Percentiles rank a stretch among this genome's conserved stretches.
Evolutionary conservation across 2,113 vertebrate species (phyloP).

Genomic region (Platysteira castanea): DNA sequence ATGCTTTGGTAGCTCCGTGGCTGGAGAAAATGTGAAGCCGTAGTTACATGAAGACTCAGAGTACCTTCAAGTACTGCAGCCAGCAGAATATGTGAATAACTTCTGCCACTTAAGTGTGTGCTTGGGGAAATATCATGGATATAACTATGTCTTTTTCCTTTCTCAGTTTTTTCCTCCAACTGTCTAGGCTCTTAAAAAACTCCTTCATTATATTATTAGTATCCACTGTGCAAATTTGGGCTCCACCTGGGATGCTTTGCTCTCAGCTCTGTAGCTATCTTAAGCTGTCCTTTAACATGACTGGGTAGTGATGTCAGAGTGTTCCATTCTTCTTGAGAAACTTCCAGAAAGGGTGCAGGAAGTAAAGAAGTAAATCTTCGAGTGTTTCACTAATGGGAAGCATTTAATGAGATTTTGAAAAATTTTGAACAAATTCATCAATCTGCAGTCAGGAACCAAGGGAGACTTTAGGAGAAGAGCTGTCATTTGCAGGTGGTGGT

Average conservation of each 20-base stretch:
- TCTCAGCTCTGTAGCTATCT: neutral
- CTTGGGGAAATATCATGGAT: neutral
- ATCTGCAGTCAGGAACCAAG: neutral
- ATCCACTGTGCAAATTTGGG: neutral
- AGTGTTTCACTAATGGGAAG: neutral
- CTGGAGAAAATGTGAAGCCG: neutral
- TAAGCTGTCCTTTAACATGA: neutral
- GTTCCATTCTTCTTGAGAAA: neutral
- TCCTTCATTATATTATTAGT: neutral
- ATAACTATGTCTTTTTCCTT: neutral
- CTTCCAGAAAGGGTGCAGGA: neutral
- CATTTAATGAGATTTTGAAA: neutral
- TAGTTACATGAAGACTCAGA: neutral
- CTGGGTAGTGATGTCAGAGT: neutral
- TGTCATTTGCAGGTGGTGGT: neutral
- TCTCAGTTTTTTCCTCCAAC: neutral
- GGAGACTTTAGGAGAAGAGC: neutral
- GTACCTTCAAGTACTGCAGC: neutral
- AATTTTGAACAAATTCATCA: neutral
- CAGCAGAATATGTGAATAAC: neutral
- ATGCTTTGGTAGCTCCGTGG: neutral
- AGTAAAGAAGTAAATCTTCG: neutral
- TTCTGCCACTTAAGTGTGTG: neutral
- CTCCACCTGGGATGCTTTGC: neutral
- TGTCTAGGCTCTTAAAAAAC: constrained; percentile 27